Evolutionary conservation across 2,797 vertebrate species (phyloP).

Genomic region (Atherinosoma microstoma): DNA sequence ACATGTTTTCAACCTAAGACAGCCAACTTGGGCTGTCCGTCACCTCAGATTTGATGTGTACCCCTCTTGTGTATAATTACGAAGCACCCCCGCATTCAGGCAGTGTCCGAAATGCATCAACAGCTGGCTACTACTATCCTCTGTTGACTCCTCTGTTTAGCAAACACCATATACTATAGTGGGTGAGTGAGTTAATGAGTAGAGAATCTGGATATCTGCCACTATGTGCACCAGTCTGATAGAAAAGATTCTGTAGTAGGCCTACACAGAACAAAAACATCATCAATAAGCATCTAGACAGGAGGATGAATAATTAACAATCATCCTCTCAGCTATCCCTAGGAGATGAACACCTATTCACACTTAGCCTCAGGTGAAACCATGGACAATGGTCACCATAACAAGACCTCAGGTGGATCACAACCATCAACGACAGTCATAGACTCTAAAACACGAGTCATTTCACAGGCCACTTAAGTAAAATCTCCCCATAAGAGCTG

Average conservation of each 20-base stretch:
- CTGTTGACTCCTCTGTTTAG: not conserved
- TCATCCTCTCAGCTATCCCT: not conserved
- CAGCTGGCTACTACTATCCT: not conserved
- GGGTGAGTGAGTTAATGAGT: not conserved
- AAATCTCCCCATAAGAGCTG: too few relatives aligned
- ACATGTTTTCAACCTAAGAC: not conserved
- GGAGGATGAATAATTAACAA: not conserved
- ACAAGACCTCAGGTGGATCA: too few relatives aligned
- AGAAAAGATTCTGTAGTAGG: not conserved
- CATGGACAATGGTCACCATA: too few relatives aligned
- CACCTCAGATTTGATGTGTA: not conserved
- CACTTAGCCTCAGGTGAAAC: too few relatives aligned
- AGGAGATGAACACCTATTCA: too few relatives aligned
- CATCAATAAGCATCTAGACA: not conserved
- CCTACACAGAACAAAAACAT: not conserved
- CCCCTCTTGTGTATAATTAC: not conserved
- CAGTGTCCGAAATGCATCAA: not conserved
- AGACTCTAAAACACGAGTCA: too few relatives aligned
- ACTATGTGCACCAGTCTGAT: not conserved
- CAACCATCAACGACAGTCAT: too few relatives aligned
- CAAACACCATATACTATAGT: not conserved
- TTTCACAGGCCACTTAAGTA: too few relatives aligned
- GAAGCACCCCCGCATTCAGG: not conserved
- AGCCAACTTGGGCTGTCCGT: not conserved
- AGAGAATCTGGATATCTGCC: not conserved